Base-by-base conservation (phyloP, 2,888 invertebrate genomes). In the Dryomyza anilis region DNA sequence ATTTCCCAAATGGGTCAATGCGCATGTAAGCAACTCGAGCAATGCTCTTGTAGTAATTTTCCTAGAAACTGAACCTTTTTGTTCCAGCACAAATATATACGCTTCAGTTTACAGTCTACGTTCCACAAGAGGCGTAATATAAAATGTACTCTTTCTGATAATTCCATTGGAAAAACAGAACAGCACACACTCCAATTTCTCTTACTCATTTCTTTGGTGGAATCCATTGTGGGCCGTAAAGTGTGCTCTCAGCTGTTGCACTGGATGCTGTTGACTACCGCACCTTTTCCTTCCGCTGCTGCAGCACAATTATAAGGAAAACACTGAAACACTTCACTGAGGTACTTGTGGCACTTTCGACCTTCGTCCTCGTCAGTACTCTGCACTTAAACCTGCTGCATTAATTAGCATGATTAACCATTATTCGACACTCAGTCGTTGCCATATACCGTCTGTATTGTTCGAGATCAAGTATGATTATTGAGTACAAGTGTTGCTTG, bases 361-460 rank as follows among this genome's bases (percentile, higher is more conserved):
- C 16, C n/a, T 25, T 16, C 5, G 16, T 23, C 36, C 48, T 10
- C 33, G 2, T 1, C 57, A 43, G 3, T 16, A 14, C 0, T 29
- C 45, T 7, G 12, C 7, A 39, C n/a, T 25, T n/a, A 10, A n/a
- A n/a, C n/a, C n/a, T n/a, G n/a, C n/a, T n/a, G 14, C 23, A 25
- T 48, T 60, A 48, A 60, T 60, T 60, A 60, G 59, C 59, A 48
- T 33, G 48, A 60, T 60, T 60, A 60, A 30, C 48, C 46, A 60
- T 60, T 60, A 12, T 36, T 39, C 43, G 7, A 12, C 5, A 16
- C 25, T n/a, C 19, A 16, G 43, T 27, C 23, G 8, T 3, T 55
- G 36, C 55, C 23, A 55, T 14, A 2, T 36, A 12, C 55, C 21
- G 21, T 8, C 10, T 33, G 55, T n/a, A n/a, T n/a, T n/a, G n/a